Conservation (phyloP, 2,888 invertebrate species). For the Ichneumon xanthorius region DNA sequence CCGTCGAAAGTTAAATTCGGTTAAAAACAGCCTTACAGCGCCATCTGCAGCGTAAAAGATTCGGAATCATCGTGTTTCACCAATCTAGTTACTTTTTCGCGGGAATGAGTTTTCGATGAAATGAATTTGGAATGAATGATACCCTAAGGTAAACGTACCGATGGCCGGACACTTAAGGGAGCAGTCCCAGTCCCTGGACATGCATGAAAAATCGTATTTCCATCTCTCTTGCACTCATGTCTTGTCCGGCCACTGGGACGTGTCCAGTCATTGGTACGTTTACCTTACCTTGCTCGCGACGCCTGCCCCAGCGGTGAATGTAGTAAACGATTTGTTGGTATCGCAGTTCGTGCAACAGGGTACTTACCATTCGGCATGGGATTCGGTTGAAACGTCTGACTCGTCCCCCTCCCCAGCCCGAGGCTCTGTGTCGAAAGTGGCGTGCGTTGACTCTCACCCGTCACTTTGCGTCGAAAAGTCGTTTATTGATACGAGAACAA, state of each 20-base stretch:
- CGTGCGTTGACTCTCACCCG: constrained; percentile 43
- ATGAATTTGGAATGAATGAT: neutral
- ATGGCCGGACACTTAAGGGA: no score
- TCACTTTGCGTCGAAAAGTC: constrained; percentile 15
- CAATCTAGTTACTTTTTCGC: neutral
- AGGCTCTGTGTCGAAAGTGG: constrained; percentile 28
- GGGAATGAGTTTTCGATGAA: neutral
- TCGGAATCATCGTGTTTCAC: neutral
- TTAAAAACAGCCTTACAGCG: no score
- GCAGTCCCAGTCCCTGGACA: no score
- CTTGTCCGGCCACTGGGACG: no score
- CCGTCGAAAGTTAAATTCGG: no score
- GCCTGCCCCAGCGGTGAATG: neutral
- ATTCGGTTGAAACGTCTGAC: constrained; percentile 26
- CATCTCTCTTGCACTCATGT: no score
- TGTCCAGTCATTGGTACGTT: no score
- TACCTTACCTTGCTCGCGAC: neutral
- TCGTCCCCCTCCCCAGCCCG: neutral
- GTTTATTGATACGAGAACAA: constrained; percentile 43
- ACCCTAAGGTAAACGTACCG: no score
- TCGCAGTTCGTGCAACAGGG: constrained; percentile 49
- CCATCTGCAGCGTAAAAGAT: no score
- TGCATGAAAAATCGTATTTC: no score
- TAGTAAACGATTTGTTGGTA: constrained; percentile 19
- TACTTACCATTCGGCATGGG: constrained; percentile 53